These are phyloP conservation scores for Macrobrachium nipponense DNA, from an alignment of 1,140 invertebrate species.

Conservation along the genomic window DNA sequence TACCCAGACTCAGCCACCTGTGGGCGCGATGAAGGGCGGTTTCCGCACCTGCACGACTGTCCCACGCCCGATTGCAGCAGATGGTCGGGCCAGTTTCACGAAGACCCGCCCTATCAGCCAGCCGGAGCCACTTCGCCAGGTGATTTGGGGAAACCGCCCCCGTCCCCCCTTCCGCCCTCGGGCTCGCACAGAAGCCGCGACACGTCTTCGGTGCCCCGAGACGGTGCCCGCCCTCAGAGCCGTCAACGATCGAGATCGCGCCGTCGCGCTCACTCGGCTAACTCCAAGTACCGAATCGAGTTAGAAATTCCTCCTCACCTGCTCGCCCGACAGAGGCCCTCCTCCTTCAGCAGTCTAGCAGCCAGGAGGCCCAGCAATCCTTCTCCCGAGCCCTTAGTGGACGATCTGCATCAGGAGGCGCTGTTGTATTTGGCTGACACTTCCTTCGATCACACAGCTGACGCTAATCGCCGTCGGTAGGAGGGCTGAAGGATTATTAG, in stretches of 20 bases:
- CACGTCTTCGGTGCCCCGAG: slow-evolving; percentile 46
- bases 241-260: slow-evolving; percentile 25
- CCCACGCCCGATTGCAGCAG: slow-evolving; percentile 21
- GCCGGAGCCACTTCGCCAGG: slow-evolving; percentile 9
- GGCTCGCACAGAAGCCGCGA: slow-evolving; percentile 31
- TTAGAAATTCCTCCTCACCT: slow-evolving; percentile 42
- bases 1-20: background rate
- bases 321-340: slow-evolving; percentile 18
- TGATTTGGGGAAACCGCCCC: slow-evolving; percentile 32
- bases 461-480: slow-evolving; percentile 32
- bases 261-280: slow-evolving; percentile 39
- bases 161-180: slow-evolving; percentile 30
- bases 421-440: slow-evolving; percentile 22
- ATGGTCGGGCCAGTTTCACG: slow-evolving; percentile 15
- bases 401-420: slow-evolving; percentile 21
- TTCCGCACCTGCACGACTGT: slow-evolving; percentile 3
- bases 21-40: background rate
- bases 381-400: slow-evolving; percentile 43
- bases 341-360: slow-evolving; percentile 12
- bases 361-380: slow-evolving; percentile 5
- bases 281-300: slow-evolving; percentile 31
- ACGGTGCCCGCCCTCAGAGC: slow-evolving; percentile 8
- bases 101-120: slow-evolving; percentile 36
- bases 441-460: slow-evolving; percentile 6
- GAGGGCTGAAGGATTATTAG: too few relatives aligned